These are phyloP conservation scores for Rugalucina vietnamica DNA, from an alignment of 2,888 invertebrate genomes.

Conservation along the genomic window DNA sequence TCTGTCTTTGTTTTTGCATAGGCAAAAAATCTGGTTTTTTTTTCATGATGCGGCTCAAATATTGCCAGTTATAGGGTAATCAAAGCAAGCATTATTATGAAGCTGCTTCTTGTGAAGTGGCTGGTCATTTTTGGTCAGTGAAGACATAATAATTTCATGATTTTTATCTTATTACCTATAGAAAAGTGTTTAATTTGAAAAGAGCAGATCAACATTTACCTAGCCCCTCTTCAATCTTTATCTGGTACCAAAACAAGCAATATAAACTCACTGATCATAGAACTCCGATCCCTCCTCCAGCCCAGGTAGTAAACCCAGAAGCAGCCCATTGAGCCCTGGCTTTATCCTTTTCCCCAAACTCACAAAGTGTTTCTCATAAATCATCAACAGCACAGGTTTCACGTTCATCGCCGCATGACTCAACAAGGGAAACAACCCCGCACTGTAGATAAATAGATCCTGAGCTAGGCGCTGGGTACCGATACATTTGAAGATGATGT, in stretches of 20 bases:
- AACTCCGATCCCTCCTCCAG: slow-evolving; percentile 94
- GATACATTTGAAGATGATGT: slow-evolving; percentile 94
- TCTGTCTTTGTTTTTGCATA: no score
- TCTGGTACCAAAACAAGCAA: not conserved
- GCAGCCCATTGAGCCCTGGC: slow-evolving; percentile 93
- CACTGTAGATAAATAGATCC: slow-evolving; percentile 91
- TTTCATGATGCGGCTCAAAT: no score
- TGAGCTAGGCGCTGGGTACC: slow-evolving; percentile 91
- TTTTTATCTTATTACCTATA: no score
- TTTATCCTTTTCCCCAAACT: slow-evolving; percentile 90
- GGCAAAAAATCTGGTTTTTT: no score
- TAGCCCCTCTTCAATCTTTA: no score
- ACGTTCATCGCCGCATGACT: slow-evolving; percentile 96
- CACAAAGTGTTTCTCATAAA: slow-evolving; percentile 95
- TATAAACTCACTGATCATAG: slow-evolving; percentile 88
- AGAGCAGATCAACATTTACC: no score
- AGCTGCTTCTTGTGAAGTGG: no score
- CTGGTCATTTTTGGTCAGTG: no score
- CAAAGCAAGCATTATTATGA: no score
- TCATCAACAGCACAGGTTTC: slow-evolving; percentile 90
- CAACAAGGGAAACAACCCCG: slow-evolving; percentile 94
- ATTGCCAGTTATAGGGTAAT: no score
- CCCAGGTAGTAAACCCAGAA: slow-evolving; percentile 95
- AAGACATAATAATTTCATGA: no score
- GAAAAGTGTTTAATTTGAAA: no score